Conservation (phyloP, 2,888 invertebrate species). For the Ochropleura plecta region DNA sequence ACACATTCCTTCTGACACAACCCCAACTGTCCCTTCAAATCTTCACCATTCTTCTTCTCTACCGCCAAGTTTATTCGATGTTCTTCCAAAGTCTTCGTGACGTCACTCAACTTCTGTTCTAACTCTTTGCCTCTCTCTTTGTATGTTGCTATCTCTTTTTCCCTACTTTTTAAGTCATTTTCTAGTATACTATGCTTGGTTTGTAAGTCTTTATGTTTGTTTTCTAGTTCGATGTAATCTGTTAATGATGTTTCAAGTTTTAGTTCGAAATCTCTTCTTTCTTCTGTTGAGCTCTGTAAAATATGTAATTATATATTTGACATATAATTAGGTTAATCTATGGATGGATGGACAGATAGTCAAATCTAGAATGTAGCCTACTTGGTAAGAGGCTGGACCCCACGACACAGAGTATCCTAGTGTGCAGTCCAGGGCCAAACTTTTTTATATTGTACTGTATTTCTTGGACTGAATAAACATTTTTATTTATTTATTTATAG, state of each 20-base stretch:
- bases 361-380: no score
- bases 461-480: no score
- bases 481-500: no score
- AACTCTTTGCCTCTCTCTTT: conserved; percentile 82
- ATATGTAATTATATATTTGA: neutral
- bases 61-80: conserved; percentile 79
- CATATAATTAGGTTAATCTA: neutral
- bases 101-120: conserved; percentile 74
- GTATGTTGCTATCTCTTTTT: conserved; percentile 85
- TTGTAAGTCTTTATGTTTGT: conserved; percentile 79
- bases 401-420: no score
- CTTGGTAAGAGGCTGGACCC: no score
- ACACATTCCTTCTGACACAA: conserved; percentile 80
- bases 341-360: neutral
- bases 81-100: conserved; percentile 77
- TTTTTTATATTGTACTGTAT: no score
- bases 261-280: conserved; percentile 89
- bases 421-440: no score
- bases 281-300: conserved; percentile 83
- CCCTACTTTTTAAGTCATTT: conserved; percentile 78
- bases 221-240: conserved; percentile 88
- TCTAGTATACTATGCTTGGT: conserved; percentile 72
- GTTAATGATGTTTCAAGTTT: conserved; percentile 89
- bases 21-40: conserved; percentile 76
- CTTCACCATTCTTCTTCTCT: conserved; percentile 81